Evolutionary conservation across 1,140 invertebrate genomes (phyloP).

Genomic region (Ladona fulva): DNA sequence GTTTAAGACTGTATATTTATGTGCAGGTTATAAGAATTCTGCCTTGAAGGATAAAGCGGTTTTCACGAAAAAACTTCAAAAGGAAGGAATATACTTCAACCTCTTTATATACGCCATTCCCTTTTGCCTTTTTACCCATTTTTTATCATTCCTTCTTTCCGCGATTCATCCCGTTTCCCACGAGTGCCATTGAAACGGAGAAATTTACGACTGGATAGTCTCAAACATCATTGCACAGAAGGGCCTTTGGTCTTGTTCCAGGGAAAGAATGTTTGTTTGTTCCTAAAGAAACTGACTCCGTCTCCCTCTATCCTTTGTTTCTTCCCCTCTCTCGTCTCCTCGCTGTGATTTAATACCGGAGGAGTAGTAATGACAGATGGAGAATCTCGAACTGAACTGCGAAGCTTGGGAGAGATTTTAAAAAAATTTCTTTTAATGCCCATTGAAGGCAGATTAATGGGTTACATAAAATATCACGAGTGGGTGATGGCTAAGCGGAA

Average conservation of each 20-base stretch:
- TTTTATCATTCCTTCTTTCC: neutral
- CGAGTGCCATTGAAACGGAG: neutral
- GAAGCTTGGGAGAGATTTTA: neutral
- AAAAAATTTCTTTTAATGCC: neutral
- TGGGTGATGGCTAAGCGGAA: too few relatives aligned
- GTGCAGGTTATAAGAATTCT: too few relatives aligned
- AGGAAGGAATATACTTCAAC: too few relatives aligned
- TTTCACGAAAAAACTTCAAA: too few relatives aligned
- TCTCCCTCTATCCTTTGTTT: neutral
- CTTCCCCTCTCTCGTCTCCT: neutral
- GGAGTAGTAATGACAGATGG: neutral
- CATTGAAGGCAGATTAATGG: neutral
- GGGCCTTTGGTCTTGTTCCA: neutral
- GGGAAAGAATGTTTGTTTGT: slow-evolving; percentile 6
- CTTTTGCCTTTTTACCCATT: neutral
- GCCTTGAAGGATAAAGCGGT: too few relatives aligned
- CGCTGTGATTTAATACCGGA: neutral
- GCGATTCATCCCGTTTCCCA: neutral
- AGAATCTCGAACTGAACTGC: neutral
- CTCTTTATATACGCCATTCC: neutral
- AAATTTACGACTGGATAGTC: neutral
- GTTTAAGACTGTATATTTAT: too few relatives aligned
- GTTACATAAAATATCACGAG: too few relatives aligned
- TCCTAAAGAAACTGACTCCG: neutral
- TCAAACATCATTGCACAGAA: neutral